Conservation (phyloP, 2,888 invertebrate species). For the Patella depressa region DNA sequence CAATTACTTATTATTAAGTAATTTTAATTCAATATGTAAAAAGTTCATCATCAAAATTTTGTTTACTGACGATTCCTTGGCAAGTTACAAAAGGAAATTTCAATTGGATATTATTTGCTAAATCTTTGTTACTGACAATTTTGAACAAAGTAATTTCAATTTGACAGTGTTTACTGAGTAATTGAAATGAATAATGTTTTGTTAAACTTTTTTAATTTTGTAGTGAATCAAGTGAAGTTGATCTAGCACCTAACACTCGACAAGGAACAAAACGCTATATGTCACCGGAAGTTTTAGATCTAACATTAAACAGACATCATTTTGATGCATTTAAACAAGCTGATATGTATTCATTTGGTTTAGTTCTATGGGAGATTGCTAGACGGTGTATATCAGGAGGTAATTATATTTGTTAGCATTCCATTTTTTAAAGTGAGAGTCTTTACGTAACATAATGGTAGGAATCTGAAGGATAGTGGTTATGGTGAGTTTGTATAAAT, state of each 20-base stretch:
- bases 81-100: too few species aligned
- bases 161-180: too few species aligned
- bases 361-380: slow-evolving; percentile 74
- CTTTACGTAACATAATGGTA: too few species aligned
- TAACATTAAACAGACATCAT: slow-evolving; percentile 79
- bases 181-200: neutral
- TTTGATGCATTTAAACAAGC: slow-evolving; percentile 73
- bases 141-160: too few species aligned
- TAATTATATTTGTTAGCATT: slow-evolving; percentile 34
- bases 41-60: too few species aligned
- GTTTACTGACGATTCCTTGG: too few species aligned
- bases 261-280: slow-evolving; percentile 90
- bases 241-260: slow-evolving; percentile 82
- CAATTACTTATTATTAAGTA: too few species aligned
- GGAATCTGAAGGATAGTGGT: too few species aligned
- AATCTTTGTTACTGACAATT: too few species aligned
- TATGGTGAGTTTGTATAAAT: too few species aligned
- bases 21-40: too few species aligned
- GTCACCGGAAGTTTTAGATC: slow-evolving; percentile 91
- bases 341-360: slow-evolving; percentile 74
- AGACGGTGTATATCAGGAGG: slow-evolving; percentile 64
- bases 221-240: slow-evolving; percentile 77
- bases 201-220: slow-evolving; percentile 18
- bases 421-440: neutral
- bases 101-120: too few species aligned